These are phyloP conservation scores for Peucedramus taeniatus DNA, from an alignment of 2,113 vertebrate species.

Conservation along the genomic window DNA sequence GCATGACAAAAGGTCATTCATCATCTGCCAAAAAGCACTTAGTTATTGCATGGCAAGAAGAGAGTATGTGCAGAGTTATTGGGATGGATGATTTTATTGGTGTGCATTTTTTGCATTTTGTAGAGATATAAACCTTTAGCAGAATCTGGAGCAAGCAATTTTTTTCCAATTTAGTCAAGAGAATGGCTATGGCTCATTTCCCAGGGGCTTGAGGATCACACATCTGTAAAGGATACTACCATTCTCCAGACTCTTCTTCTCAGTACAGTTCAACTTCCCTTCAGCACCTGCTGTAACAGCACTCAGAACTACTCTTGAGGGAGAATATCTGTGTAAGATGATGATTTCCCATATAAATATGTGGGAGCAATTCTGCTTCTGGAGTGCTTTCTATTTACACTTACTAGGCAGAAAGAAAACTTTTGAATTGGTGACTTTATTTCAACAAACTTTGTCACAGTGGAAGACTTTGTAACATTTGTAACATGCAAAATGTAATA, in stretches of 20 bases:
- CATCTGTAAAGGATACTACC: neutral
- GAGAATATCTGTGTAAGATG: neutral
- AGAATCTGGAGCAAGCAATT: neutral
- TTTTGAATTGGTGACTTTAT: neutral
- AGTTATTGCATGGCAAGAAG: neutral
- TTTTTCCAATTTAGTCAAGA: neutral
- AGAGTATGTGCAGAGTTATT: neutral
- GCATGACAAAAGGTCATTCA: constrained; percentile 13
- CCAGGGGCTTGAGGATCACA: neutral
- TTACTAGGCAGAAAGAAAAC: neutral
- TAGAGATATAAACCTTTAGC: neutral
- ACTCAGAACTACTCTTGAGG: neutral
- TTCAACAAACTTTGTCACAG: neutral
- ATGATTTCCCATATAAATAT: neutral
- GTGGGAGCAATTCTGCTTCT: neutral
- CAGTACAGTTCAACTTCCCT: neutral
- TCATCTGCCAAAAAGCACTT: constrained; percentile 36
- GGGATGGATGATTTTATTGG: neutral
- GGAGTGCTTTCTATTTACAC: neutral
- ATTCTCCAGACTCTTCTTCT: neutral
- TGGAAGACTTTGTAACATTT: neutral
- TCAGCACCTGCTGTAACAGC: neutral
- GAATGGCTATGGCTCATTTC: neutral
- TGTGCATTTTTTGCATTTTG: neutral
- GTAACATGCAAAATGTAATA: neutral